Percentiles rank a stretch among this genome's conserved stretches.
Conservation (phyloP, 2,113 vertebrate species). For the Haliaeetus leucogaster region DNA sequence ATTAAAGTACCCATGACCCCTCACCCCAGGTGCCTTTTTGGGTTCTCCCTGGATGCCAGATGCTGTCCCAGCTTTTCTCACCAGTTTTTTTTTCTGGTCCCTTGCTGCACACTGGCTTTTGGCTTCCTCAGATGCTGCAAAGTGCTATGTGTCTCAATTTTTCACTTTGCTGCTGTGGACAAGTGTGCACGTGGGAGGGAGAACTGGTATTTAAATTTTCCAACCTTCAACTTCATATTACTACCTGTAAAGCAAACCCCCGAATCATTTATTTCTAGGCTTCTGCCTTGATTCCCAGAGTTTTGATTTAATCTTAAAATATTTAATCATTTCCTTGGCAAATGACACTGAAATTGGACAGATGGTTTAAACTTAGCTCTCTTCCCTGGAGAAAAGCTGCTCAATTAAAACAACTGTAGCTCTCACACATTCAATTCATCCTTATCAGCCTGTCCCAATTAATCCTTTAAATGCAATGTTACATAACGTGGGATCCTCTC, state of each 20-base stretch:
- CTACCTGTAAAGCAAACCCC: background rate
- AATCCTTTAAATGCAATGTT: constrained; percentile 43
- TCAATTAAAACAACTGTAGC: constrained; percentile 61
- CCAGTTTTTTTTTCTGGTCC: background rate
- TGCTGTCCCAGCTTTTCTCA: background rate
- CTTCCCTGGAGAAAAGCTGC: constrained; percentile 54
- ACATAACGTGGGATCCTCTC: constrained; percentile 5
- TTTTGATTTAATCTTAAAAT: constrained; percentile 59
- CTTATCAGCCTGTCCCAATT: constrained; percentile 61
- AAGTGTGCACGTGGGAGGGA: background rate
- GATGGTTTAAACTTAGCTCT: constrained; percentile 63
- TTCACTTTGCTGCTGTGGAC: background rate
- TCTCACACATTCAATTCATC: constrained; percentile 52
- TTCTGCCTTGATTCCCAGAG: background rate
- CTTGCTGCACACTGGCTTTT: background rate
- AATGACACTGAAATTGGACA: constrained; percentile 61
- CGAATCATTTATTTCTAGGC: background rate
- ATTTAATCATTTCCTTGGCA: constrained; percentile 61
- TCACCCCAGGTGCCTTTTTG: background rate
- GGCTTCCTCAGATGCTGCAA: background rate
- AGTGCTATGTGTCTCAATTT: background rate
- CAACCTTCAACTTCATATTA: background rate
- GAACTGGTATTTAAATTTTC: background rate
- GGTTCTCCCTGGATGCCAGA: background rate
- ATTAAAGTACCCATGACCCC: background rate